A percentile compares a stretch with the other conserved stretches of the same genome.
Evolutionary conservation across 2,888 invertebrate genomes (phyloP).

Genomic region (Agrochola lychnidis): DNA sequence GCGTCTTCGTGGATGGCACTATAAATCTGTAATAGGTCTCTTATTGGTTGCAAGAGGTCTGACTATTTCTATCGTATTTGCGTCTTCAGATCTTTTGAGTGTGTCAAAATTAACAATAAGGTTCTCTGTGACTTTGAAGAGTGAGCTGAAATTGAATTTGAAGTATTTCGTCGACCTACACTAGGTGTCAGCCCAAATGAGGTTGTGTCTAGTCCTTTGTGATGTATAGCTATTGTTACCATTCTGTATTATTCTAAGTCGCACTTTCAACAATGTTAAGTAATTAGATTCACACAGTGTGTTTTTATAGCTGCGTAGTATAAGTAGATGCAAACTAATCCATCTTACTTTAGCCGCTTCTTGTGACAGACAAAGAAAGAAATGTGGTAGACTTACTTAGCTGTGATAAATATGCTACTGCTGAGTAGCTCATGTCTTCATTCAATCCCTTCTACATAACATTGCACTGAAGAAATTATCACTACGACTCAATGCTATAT

Average conservation of each 20-base stretch:
- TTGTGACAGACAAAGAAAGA: slow-evolving; percentile 28
- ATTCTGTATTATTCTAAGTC: neutral
- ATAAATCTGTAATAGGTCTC: neutral
- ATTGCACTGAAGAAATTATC: neutral
- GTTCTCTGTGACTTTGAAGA: neutral
- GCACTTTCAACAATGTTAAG: slow-evolving; percentile 3
- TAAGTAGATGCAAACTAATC: slow-evolving; percentile 29
- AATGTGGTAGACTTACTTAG: slow-evolving; percentile 13
- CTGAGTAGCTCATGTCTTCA: neutral
- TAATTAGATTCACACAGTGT: slow-evolving; percentile 15
- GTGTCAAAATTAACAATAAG: slow-evolving; percentile 8
- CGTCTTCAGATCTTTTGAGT: neutral
- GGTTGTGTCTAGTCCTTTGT: slow-evolving; percentile 7
- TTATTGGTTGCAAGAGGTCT: slow-evolving; percentile 7
- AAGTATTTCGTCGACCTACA: neutral
- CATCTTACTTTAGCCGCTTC: slow-evolving; percentile 29
- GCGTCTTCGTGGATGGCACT: too few species aligned
- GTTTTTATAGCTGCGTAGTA: neutral
- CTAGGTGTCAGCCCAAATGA: neutral
- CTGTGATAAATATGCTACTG: slow-evolving; percentile 25
- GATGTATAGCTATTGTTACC: neutral
- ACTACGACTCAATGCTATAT: too few species aligned
- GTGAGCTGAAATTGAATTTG: slow-evolving; percentile 17
- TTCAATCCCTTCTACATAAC: neutral
- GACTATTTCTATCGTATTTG: neutral